phyloP scores from a whole-genome alignment of 2,113 vertebrate species.

The Neomonachus schauinslandi region DNA sequence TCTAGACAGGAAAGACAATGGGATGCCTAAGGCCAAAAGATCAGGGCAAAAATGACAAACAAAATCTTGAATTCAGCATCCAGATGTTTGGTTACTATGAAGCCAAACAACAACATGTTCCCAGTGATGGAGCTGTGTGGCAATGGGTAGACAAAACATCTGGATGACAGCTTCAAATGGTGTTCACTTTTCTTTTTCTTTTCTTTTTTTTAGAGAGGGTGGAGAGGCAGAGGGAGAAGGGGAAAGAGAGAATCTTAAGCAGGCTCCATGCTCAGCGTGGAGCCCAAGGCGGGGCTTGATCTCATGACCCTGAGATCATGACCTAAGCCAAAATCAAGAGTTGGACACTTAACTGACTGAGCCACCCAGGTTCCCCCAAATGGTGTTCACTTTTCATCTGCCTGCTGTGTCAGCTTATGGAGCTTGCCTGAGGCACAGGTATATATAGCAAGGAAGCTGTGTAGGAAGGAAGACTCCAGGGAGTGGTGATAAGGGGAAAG shows the following conservation, averaged over 20 bases:
- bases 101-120: constrained; percentile 10
- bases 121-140: not conserved
- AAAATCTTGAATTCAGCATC: constrained; percentile 5
- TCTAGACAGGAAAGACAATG: constrained; percentile 3
- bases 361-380: not conserved
- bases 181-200: not conserved
- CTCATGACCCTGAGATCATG: not conserved
- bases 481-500: constrained; percentile 4
- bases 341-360: not conserved
- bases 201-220: not conserved
- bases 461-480: not conserved
- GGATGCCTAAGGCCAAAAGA: constrained; percentile 3
- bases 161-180: constrained; percentile 24
- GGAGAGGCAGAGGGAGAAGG: not conserved
- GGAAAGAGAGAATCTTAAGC: not conserved
- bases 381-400: constrained; percentile 27
- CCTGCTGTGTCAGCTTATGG: not conserved
- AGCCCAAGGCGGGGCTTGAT: not conserved
- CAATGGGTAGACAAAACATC: not conserved
- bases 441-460: not conserved
- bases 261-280: not conserved
- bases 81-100: constrained; percentile 34
- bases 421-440: not conserved
- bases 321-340: not conserved
- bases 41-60: constrained; percentile 4